Conservation (phyloP, 2,797 vertebrate species). For the Rhinatrema bivittatum region DNA sequence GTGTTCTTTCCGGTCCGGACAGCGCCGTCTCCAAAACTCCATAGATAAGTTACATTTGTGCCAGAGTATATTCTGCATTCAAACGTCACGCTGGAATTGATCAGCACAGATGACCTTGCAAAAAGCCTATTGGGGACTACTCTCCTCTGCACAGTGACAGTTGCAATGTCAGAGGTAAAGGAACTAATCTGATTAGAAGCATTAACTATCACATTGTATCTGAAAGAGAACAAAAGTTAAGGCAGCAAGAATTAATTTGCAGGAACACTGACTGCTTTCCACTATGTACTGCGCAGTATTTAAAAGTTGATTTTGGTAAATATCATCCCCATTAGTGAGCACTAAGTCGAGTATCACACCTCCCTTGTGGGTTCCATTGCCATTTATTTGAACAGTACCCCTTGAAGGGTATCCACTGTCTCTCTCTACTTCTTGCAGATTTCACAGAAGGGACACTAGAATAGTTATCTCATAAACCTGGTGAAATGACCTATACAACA, state of each 20-base stretch:
- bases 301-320: no score
- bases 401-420: no score
- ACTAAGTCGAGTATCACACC: no score
- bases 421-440: no score
- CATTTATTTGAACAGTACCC: no score
- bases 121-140: conserved; percentile 57
- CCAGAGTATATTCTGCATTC: conserved; percentile 61
- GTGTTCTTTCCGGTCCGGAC: conserved; percentile 34
- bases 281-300: no score
- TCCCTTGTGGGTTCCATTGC: no score
- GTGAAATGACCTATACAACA: no score
- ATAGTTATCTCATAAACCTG: no score
- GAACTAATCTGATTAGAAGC: conserved; percentile 26
- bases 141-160: conserved; percentile 52
- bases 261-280: no score
- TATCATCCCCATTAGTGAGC: no score
- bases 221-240: conserved; percentile 15
- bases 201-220: conserved; percentile 54
- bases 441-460: no score
- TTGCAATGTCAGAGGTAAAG: conserved; percentile 40
- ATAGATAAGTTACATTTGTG: conserved; percentile 55
- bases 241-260: neutral
- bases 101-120: conserved; percentile 49
- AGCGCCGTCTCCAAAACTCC: conserved; percentile 71
- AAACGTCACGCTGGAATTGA: conserved; percentile 45